Percentiles rank a stretch among this genome's conserved stretches.
These are phyloP conservation scores for Lepidochrysops patricia DNA, from an alignment of 2,888 invertebrate species.

Conservation along the genomic window DNA sequence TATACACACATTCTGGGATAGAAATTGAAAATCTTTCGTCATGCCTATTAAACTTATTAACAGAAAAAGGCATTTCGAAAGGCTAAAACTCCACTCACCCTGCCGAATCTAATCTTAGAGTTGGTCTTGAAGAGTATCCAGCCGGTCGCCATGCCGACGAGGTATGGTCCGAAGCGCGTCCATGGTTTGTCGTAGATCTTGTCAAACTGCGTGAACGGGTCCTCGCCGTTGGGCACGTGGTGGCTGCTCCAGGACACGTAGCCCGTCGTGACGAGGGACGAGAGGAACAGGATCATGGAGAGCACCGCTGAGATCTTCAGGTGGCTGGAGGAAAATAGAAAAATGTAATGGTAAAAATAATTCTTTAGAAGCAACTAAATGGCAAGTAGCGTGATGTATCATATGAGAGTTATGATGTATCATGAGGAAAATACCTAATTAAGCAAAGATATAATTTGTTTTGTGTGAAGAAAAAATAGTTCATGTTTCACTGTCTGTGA, in stretches of 20 bases:
- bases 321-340: no score
- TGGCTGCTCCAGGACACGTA: conserved; percentile 86
- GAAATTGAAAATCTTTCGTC: no score
- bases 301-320: conserved; percentile 83
- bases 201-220: conserved; percentile 88
- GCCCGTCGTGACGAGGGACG: conserved; percentile 87
- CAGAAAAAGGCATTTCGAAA: conserved; percentile 21
- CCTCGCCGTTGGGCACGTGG: conserved; percentile 85
- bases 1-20: no score
- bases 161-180: conserved; percentile 88
- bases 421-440: no score
- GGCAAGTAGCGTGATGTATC: no score
- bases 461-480: not conserved
- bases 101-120: conserved; percentile 82
- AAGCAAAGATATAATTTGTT: no score
- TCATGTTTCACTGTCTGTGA: no score
- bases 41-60: no score
- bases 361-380: no score
- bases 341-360: conserved; percentile 16
- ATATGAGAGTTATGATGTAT: no score
- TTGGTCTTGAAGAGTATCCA: conserved; percentile 89
- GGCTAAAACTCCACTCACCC: conserved; percentile 59
- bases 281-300: conserved; percentile 78
- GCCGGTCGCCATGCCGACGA: conserved; percentile 88
- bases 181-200: conserved; percentile 93